Evolutionary conservation across 2,888 invertebrate species (phyloP).

Genomic region (Drosophila subsilvestris): DNA sequence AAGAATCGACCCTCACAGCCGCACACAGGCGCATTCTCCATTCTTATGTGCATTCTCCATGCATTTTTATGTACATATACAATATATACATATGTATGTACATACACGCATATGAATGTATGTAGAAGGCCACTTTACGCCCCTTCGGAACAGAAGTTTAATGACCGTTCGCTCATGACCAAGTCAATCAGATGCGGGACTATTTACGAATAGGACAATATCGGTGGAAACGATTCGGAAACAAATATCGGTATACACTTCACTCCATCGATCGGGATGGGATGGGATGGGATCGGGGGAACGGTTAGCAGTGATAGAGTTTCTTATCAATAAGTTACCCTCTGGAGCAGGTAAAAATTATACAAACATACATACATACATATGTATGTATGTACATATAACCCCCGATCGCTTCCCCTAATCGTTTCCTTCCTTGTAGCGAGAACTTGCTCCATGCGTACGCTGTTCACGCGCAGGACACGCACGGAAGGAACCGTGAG

Average conservation of each 20-base stretch:
- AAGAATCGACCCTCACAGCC: conserved; percentile 27
- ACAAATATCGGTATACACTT: conserved; percentile 24
- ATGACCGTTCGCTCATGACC: conserved; percentile 44
- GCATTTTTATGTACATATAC: conserved; percentile 2
- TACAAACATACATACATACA: conserved; percentile 1
- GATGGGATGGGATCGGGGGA: conserved; percentile 3
- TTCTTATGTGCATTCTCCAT: conserved; percentile 29
- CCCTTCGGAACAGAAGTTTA: conserved; percentile 40
- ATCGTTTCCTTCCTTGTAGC: conserved; percentile 33
- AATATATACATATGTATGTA: conserved; percentile 18
- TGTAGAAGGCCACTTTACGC: conserved; percentile 21
- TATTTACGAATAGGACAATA: conserved; percentile 40
- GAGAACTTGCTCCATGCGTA: conserved; percentile 45
- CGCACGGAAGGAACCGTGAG: conserved; percentile 47
- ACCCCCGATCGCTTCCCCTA: conserved; percentile 30
- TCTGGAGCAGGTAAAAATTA: conserved; percentile 26
- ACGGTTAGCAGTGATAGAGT: not conserved
- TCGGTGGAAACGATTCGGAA: conserved; percentile 6
- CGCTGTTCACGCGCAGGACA: conserved; percentile 44
- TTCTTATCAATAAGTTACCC: conserved; percentile 31
- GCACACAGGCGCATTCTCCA: not conserved
- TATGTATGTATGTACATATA: too few relatives aligned
- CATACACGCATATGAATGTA: not conserved
- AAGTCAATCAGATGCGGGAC: conserved; percentile 49
- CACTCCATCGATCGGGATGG: not conserved